These are phyloP conservation scores for Pachycephala philippinensis DNA, from an alignment of 2,113 vertebrate species.

Conservation along the genomic window DNA sequence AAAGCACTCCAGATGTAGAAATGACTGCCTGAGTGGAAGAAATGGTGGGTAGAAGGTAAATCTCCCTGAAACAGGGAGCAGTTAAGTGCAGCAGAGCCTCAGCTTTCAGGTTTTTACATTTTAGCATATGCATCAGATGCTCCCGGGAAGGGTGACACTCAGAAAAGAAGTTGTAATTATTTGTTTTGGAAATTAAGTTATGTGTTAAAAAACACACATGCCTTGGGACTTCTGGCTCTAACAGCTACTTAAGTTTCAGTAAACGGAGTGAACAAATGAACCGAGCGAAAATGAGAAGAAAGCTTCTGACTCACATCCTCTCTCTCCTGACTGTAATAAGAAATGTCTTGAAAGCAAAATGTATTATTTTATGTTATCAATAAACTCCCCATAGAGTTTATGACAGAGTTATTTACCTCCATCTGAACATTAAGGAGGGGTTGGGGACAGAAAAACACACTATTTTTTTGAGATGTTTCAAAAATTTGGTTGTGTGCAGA, in stretches of 20 bases:
- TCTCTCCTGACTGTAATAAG: neutral
- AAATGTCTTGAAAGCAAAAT: conserved; percentile 28
- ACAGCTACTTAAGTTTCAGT: conserved; percentile 60
- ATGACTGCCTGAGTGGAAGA: neutral
- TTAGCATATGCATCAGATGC: conserved; percentile 21
- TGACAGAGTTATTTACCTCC: neutral
- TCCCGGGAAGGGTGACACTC: conserved; percentile 25
- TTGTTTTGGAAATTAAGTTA: conserved; percentile 66
- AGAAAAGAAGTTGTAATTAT: conserved; percentile 14
- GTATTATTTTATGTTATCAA: neutral
- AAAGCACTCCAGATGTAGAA: neutral
- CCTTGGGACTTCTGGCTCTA: conserved; percentile 30
- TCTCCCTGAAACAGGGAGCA: neutral
- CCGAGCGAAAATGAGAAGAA: neutral
- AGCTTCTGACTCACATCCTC: conserved; percentile 41
- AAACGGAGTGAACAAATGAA: conserved; percentile 42
- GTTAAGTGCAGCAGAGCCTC: neutral
- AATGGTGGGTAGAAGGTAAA: neutral
- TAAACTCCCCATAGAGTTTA: neutral
- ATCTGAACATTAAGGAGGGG: neutral
- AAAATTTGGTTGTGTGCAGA: neutral
- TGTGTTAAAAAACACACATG: neutral
- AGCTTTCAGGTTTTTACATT: neutral
- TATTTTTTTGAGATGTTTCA: neutral
- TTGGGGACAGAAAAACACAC: neutral